These are phyloP conservation scores for Dallia pectoralis DNA, from an alignment of 2,797 vertebrate species.

Conservation along the genomic window DNA sequence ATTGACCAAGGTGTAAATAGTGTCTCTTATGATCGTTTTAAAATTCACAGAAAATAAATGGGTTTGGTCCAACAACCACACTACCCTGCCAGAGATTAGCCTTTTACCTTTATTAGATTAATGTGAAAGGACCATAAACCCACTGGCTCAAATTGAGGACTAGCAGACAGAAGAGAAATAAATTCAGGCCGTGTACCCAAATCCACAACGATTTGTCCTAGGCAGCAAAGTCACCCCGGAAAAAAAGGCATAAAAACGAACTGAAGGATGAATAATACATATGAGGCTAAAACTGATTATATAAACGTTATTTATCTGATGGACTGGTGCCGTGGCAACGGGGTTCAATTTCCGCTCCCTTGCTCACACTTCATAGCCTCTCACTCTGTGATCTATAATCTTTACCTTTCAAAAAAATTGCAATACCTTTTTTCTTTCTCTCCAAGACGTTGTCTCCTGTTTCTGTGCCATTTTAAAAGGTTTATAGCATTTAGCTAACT, in stretches of 20 bases:
- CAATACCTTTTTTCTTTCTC: conserved; percentile 37
- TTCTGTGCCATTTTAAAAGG: conserved; percentile 28
- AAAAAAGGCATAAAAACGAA: conserved; percentile 54
- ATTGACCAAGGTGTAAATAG: too few species aligned
- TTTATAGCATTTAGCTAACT: not conserved
- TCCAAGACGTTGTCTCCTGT: conserved; percentile 34
- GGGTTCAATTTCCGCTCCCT: conserved; percentile 83
- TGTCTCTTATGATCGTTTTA: not conserved
- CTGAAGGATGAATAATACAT: conserved; percentile 75
- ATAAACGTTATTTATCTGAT: conserved; percentile 83
- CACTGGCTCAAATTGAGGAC: conserved; percentile 47
- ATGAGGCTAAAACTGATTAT: conserved; percentile 76
- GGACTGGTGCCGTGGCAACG: conserved; percentile 72
- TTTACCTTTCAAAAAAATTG: conserved; percentile 66
- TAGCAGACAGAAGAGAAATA: conserved; percentile 48
- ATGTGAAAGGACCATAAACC: conserved; percentile 23
- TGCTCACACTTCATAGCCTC: conserved; percentile 76
- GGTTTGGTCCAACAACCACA: not conserved
- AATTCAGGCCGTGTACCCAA: conserved; percentile 59
- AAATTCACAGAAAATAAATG: not conserved
- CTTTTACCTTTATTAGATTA: conserved; percentile 38
- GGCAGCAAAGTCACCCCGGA: conserved; percentile 59
- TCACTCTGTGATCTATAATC: conserved; percentile 70
- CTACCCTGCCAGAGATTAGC: not conserved
- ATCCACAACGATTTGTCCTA: conserved; percentile 67